These are phyloP conservation scores for Troides helena DNA, from an alignment of 2,888 invertebrate genomes.

Conservation along the genomic window DNA sequence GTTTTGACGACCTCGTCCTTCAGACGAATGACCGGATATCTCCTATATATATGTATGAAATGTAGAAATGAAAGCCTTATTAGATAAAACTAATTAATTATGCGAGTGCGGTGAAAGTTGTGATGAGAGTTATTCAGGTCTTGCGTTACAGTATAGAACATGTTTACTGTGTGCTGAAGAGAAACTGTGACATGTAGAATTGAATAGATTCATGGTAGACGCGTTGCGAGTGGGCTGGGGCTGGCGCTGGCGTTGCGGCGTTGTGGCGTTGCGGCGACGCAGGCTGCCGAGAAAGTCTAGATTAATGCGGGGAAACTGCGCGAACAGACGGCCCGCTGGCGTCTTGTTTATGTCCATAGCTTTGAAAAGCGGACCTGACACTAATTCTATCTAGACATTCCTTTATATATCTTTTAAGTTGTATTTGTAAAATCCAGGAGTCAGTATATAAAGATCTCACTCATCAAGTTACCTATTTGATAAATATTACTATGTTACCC, in stretches of 20 bases:
- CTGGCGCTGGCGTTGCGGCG: neutral
- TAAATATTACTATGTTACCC: too few relatives aligned
- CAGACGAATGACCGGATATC: too few relatives aligned
- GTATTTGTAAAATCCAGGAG: too few relatives aligned
- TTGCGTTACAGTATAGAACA: too few relatives aligned
- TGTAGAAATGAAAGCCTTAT: too few relatives aligned
- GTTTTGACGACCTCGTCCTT: too few relatives aligned
- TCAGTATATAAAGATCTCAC: too few relatives aligned
- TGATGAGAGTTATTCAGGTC: neutral
- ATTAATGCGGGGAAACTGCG: slow-evolving; percentile 12
- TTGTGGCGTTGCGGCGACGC: neutral
- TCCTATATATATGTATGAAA: too few relatives aligned
- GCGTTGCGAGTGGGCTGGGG: slow-evolving; percentile 1
- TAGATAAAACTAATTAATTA: too few relatives aligned
- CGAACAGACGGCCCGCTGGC: neutral
- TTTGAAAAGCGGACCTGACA: neutral
- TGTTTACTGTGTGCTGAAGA: neutral
- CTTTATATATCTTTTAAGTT: too few relatives aligned
- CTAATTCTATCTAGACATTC: too few relatives aligned
- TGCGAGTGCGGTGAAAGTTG: neutral
- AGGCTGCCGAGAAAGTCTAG: slow-evolving; percentile 15
- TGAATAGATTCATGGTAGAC: slow-evolving; percentile 7
- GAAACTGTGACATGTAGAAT: slow-evolving; percentile 5
- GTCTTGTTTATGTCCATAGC: neutral
- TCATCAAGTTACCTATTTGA: too few relatives aligned